Evolutionary conservation across 2,797 vertebrate species (phyloP).

Genomic region (Phrynocephalus guinanensis): DNA sequence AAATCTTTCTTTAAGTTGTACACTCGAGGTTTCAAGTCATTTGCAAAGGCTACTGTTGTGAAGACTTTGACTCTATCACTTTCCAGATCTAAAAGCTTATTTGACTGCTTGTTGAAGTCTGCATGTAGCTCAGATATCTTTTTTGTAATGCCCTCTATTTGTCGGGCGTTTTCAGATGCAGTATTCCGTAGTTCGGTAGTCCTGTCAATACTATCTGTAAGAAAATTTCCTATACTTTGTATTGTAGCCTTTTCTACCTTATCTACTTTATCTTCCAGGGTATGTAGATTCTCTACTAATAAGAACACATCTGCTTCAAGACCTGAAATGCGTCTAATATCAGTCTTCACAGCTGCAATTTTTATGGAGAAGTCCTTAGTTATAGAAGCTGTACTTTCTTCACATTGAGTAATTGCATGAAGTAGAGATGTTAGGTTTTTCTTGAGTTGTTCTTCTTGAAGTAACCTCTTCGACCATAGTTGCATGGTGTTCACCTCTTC

Average conservation of each 20-base stretch:
- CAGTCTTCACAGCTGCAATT: slow-evolving; percentile 88
- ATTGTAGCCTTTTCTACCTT: slow-evolving; percentile 84
- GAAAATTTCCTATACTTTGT: slow-evolving; percentile 86
- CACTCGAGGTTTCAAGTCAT: slow-evolving; percentile 92
- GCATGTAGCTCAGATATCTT: slow-evolving; percentile 78
- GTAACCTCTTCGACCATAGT: slow-evolving; percentile 78
- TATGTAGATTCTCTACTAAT: slow-evolving; percentile 80
- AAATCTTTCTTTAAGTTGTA: slow-evolving; percentile 88
- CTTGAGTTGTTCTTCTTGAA: slow-evolving; percentile 79
- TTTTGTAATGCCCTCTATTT: slow-evolving; percentile 78
- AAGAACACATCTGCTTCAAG: slow-evolving; percentile 84
- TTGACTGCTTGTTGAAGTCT: slow-evolving; percentile 76
- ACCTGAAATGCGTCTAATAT: slow-evolving; percentile 91
- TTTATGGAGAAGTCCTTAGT: slow-evolving; percentile 82
- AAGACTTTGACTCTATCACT: slow-evolving; percentile 87
- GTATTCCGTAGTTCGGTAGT: slow-evolving; percentile 81
- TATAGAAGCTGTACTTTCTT: slow-evolving; percentile 80
- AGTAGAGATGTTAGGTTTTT: slow-evolving; percentile 80
- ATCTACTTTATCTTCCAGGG: slow-evolving; percentile 84
- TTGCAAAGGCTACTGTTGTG: slow-evolving; percentile 87
- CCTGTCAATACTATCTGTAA: slow-evolving; percentile 88
- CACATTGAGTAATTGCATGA: slow-evolving; percentile 78
- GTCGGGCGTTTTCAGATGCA: slow-evolving; percentile 82
- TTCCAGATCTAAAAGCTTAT: slow-evolving; percentile 86
- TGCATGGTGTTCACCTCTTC: slow-evolving; percentile 81